Base-by-base conservation (phyloP, 2,888 invertebrate species). In the Drosophila affinis region DNA sequence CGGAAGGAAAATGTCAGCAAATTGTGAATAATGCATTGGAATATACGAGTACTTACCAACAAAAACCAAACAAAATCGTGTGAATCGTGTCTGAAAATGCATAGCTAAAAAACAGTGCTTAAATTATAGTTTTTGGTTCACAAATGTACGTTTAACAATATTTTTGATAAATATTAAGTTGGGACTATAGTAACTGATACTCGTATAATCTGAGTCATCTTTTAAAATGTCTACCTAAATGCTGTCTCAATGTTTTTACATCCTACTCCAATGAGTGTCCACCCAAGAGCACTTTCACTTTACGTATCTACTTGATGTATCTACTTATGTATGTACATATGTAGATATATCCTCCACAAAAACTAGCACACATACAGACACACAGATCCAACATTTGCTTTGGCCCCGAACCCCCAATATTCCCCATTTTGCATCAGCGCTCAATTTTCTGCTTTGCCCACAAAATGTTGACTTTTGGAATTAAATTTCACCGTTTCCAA, bases 401-500 rank as follows among this genome's bases (percentile, higher is more conserved):
- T 39, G 39, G 14, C 39, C 14, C 39, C 39, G 12, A 34, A 34
- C 12, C 39, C 39, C 14, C 39, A 39, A 39, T 39, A 32, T 14
- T 39, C 32, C 21, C 56, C 47, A 34, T n/a, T 55, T 27, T 24
- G 51, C 34, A 21, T 32, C 52, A 57, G 52, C 53, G 52, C 53
- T 77, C 54, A 77, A 65, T 73, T 83, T 88, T 68, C 53, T 57
- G 58, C 60, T 72, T 62, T 45, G 73, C 60, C 65, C 54, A 72
- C 62, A 72, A 63, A 69, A 24, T 67, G 70, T 67, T 67, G 71
- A 61, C 54, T 62, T 32, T 71, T 68, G 39, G 67, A 67, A 85
- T 87, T 77, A 80, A 82, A 62, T 67, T 86, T 74, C 67, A 83
- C 87, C 88, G 88, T 82, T 88, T 78, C 49, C 52, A 46, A 53